These are phyloP conservation scores for Diachasma alloeum DNA, from an alignment of 1,140 invertebrate genomes.

Conservation along the genomic window DNA sequence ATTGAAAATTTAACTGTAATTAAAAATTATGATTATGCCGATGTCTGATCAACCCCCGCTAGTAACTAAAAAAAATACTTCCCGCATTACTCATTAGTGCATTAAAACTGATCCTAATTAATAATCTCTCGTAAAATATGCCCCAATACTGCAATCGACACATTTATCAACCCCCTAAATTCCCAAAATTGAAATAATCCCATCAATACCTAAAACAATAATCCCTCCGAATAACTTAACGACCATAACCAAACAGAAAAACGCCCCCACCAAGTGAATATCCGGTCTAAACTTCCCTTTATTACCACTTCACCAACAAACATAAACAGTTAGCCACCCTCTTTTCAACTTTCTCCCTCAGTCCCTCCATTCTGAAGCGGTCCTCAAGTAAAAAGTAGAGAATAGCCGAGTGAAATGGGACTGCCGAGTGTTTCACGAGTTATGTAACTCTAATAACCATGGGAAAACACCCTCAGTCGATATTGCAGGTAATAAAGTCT, in stretches of 20 bases:
- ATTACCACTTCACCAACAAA: slow-evolving; percentile 28
- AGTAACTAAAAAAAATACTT: too few species aligned
- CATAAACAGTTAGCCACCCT: slow-evolving; percentile 23
- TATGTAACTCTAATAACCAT: slow-evolving; percentile 18
- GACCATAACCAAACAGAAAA: not conserved
- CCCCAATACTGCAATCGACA: too few species aligned
- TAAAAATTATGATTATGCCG: too few species aligned
- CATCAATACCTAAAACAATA: not conserved
- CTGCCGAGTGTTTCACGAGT: slow-evolving; percentile 22
- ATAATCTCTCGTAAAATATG: too few species aligned
- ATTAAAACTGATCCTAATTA: too few species aligned
- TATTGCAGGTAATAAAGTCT: slow-evolving; percentile 17
- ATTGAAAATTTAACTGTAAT: too few species aligned
- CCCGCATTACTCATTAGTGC: too few species aligned
- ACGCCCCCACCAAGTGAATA: not conserved
- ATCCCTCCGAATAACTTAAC: not conserved
- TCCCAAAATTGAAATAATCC: too few species aligned
- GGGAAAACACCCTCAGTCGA: not conserved
- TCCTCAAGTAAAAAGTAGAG: slow-evolving; percentile 3
- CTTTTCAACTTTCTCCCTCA: slow-evolving; percentile 3
- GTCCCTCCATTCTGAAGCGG: not conserved
- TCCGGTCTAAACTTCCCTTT: slow-evolving; percentile 18
- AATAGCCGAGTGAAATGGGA: not conserved
- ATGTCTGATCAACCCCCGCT: too few species aligned
- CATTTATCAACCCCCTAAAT: too few species aligned